Evolutionary conservation across 2,113 vertebrate species (phyloP).

Genomic region (Oryzias curvinotus): DNA sequence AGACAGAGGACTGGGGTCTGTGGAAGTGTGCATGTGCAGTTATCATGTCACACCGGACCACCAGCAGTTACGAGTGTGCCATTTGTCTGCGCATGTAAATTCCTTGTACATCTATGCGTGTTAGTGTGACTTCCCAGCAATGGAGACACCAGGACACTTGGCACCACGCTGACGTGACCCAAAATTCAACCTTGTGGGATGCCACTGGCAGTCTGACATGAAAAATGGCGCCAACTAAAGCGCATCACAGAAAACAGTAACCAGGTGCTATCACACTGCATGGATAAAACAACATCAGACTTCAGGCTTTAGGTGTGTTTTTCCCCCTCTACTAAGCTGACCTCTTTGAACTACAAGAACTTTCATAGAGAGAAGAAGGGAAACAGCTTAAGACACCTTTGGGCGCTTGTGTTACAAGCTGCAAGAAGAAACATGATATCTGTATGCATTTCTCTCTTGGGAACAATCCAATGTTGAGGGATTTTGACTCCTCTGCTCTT

Average conservation of each 20-base stretch:
- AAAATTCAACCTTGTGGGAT: constrained; percentile 50
- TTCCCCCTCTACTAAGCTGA: constrained; percentile 15
- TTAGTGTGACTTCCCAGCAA: constrained; percentile 49
- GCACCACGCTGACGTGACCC: constrained; percentile 65
- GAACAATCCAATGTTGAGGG: constrained; percentile 39
- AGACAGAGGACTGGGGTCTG: constrained; percentile 36
- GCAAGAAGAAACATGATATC: constrained; percentile 70
- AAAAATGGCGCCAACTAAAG: constrained; percentile 44
- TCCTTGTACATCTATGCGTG: constrained; percentile 34
- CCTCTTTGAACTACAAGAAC: constrained; percentile 33
- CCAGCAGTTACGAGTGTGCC: constrained; percentile 16
- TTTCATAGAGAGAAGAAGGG: constrained; percentile 13
- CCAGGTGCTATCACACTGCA: background rate
- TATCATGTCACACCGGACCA: constrained; percentile 2
- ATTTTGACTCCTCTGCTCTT: constrained; percentile 45
- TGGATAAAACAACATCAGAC: background rate
- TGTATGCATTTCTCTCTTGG: constrained; percentile 53
- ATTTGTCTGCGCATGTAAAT: constrained; percentile 39
- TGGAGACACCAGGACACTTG: constrained; percentile 64
- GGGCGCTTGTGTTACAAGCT: constrained; percentile 55
- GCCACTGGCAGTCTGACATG: constrained; percentile 49
- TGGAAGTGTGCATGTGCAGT: constrained; percentile 17
- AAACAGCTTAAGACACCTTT: constrained; percentile 43
- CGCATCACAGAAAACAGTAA: constrained; percentile 8
- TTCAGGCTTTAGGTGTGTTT: background rate